Evolutionary conservation across 2,113 vertebrate species (phyloP).

Genomic region (Chaetodon trifascialis): DNA sequence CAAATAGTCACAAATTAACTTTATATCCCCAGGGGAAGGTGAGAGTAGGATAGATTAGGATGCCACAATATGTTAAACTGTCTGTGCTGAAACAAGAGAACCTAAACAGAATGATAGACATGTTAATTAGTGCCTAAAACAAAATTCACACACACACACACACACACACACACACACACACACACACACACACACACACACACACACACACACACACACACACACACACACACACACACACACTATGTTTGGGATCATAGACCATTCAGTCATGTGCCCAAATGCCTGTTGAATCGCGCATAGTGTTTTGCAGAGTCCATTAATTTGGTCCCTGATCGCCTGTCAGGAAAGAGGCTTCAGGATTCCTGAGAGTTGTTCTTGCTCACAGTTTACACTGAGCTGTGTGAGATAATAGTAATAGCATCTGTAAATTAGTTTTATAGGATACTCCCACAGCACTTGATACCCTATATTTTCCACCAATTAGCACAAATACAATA

Average conservation of each 20-base stretch:
- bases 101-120: background rate
- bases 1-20: constrained; percentile 18
- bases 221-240: background rate
- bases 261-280: constrained; percentile 7
- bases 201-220: background rate
- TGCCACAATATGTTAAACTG: background rate
- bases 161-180: background rate
- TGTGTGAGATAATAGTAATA: constrained; percentile 57
- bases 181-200: background rate
- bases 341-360: constrained; percentile 33
- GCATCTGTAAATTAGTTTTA: constrained; percentile 63
- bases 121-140: background rate
- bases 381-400: constrained; percentile 50
- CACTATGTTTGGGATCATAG: background rate
- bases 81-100: background rate
- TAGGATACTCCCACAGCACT: constrained; percentile 61
- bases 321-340: constrained; percentile 30
- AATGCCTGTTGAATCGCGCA: constrained; percentile 31
- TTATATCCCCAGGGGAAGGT: constrained; percentile 6
- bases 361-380: constrained; percentile 50
- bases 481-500: constrained; percentile 54
- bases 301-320: constrained; percentile 25
- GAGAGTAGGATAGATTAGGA: background rate
- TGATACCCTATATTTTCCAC: constrained; percentile 49
- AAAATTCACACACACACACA: background rate